A percentile compares a stretch with the other conserved stretches of the same genome.
Conservation (phyloP, 2,888 invertebrate genomes). For the Serripes groenlandicus region DNA sequence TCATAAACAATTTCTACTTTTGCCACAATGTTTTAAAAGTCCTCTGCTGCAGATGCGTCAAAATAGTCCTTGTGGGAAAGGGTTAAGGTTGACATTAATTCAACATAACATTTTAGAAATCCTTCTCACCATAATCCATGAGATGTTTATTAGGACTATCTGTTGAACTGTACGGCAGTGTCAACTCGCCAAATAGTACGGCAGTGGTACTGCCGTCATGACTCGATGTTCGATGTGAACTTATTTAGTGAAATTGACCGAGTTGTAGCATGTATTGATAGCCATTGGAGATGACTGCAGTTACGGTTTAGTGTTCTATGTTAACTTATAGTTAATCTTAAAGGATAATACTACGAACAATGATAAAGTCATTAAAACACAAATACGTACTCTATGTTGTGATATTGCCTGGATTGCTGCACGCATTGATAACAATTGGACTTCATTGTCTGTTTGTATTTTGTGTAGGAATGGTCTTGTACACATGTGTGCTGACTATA, state of each 20-base stretch:
- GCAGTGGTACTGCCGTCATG: too few species aligned
- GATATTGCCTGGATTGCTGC: neutral
- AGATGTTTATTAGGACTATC: too few species aligned
- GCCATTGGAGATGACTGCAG: neutral
- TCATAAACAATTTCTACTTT: too few species aligned
- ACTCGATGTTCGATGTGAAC: neutral
- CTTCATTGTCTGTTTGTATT: neutral
- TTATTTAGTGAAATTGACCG: neutral
- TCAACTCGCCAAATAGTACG: too few species aligned
- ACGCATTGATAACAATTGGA: neutral
- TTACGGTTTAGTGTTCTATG: neutral
- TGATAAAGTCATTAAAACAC: neutral
- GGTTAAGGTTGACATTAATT: too few species aligned
- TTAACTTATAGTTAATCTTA: neutral
- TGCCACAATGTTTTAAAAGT: too few species aligned
- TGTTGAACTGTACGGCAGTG: too few species aligned
- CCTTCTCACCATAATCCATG: too few species aligned
- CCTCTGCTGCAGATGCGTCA: too few species aligned
- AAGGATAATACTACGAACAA: neutral
- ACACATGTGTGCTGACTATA: neutral
- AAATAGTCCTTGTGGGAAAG: too few species aligned
- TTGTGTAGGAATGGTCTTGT: neutral
- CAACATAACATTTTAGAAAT: too few species aligned
- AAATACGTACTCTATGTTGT: slow-evolving; percentile 1
- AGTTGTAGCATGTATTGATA: neutral